Conservation (phyloP, 2,888 invertebrate species). For the Noctua janthina region DNA sequence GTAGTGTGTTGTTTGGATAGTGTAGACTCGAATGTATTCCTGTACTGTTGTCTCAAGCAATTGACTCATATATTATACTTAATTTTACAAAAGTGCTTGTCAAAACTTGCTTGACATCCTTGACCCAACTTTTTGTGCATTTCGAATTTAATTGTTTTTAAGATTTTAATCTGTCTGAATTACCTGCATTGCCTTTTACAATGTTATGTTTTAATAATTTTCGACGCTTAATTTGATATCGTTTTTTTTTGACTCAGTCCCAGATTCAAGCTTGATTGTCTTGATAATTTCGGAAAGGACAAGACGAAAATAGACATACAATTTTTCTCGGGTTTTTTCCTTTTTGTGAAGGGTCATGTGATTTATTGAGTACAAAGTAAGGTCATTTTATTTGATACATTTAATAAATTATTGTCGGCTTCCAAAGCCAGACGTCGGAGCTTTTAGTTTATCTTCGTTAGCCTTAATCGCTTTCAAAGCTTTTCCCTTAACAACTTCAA, state of each 20-base stretch:
- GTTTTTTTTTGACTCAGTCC: neutral
- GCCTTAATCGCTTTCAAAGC: neutral
- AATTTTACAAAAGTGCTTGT: neutral
- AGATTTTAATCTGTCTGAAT: neutral
- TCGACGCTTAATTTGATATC: neutral
- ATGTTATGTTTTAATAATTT: neutral
- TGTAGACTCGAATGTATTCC: neutral
- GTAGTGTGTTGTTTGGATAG: neutral
- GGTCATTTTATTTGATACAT: neutral
- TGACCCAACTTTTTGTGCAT: neutral
- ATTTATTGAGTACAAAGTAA: neutral
- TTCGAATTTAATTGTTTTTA: neutral
- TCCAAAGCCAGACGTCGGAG: neutral
- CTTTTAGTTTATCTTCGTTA: neutral
- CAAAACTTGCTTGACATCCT: neutral
- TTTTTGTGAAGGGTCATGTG: neutral
- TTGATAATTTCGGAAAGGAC: neutral
- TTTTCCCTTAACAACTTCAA: neutral
- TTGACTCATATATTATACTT: no score
- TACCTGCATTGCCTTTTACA: neutral
- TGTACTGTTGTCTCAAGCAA: neutral
- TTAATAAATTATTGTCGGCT: neutral
- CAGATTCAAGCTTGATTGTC: neutral
- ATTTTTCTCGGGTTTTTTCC: neutral
- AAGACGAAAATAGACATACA: neutral